Evolutionary conservation across 2,113 vertebrate species (phyloP), one percentile per base, ranked within the genome.

Genomic region (Larimichthys crocea): DNA sequence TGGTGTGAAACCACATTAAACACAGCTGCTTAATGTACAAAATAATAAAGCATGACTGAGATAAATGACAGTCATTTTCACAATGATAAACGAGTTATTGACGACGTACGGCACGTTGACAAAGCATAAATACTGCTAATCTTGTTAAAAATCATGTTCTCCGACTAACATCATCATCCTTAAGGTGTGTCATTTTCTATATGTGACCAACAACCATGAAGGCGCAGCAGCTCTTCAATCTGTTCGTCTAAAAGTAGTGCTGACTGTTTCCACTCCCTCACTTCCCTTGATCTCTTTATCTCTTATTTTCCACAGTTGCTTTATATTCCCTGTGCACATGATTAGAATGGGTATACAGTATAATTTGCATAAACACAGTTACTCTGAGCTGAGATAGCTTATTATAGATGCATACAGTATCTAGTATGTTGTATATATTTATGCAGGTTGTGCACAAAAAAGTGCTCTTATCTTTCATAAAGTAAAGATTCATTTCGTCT

Each of bases 1-100:
- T 80, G 50, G 57, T 84, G 90, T 83, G 75, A 85, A 89, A 87
- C 50, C 65, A 68, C 76, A 87, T 88, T 85, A 85, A 91, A 83
- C 64, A 26, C 80, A 85, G 77, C 64, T 60, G 69, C 75, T 66
- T 87, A 79, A 93, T 87, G 86, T 86, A 85, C 44, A 87, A 84
- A 83, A 87, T 84, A 79, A 88, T 85, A 74, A 82, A 88, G 77
- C 65, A 81, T 76, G 79, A 85, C 82, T 42, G 74, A 87, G 87
- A 90, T 85, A 64, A 93, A 85, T 80, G 48, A 22, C 19, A n/a
- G 46, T 56, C 66, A 49, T 76, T 68, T 82, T 31, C 42, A 8
- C 73, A 44, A 73, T 79, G 74, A 77, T 74, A 71, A 84, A 85
- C n/a, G 2, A 63, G 55, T 76, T 83, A 66, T 60, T 75, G 69